Conservation (phyloP, 2,888 invertebrate species). For the Dorcus parallelipipedus region DNA sequence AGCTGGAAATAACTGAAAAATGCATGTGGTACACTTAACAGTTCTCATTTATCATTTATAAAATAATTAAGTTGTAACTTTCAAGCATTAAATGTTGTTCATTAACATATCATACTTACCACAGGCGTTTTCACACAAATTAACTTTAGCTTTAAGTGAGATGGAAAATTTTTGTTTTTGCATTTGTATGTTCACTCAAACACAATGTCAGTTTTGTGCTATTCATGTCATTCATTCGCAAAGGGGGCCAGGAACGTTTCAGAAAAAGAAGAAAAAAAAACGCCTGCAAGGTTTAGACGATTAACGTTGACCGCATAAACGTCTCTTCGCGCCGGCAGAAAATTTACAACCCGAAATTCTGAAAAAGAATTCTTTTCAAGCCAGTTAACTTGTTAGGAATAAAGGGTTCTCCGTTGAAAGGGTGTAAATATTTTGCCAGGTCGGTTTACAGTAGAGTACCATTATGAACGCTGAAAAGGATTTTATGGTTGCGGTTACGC, state of each 20-base stretch:
- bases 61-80: no score
- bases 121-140: no score
- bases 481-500: not conserved
- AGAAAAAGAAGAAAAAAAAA: not conserved
- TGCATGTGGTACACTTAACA: no score
- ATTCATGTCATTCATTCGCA: no score
- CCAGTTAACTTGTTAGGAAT: not conserved
- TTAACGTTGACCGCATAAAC: slow-evolving; percentile 29
- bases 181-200: no score
- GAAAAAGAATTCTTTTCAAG: slow-evolving; percentile 16
- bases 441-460: not conserved
- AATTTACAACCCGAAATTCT: slow-evolving; percentile 25
- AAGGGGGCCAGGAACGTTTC: slow-evolving; percentile 4
- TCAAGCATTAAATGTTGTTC: no score
- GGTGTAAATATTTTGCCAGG: slow-evolving; percentile 3
- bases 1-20: no score
- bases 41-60: no score
- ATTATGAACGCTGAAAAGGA: not conserved
- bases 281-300: slow-evolving; percentile 20
- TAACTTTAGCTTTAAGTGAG: no score
- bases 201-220: no score
- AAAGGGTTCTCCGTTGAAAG: not conserved
- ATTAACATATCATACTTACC: no score
- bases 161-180: no score
- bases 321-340: slow-evolving; percentile 26